Evolutionary conservation across 2,888 invertebrate species (phyloP).

Genomic region (Amphipoea oculea): DNA sequence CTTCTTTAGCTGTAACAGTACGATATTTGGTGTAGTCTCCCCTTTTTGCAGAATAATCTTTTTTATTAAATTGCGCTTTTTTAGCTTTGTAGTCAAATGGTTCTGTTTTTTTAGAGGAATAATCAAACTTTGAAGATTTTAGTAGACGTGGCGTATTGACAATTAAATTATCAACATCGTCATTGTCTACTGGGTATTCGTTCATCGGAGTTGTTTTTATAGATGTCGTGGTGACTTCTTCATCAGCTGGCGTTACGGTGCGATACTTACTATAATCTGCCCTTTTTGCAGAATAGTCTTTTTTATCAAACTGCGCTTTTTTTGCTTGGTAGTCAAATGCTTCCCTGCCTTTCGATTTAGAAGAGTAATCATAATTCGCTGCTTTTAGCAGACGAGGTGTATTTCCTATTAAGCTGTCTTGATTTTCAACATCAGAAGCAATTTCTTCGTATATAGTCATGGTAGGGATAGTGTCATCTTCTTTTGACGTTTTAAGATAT

Average conservation of each 20-base stretch:
- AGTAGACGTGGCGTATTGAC: constrained; percentile 19
- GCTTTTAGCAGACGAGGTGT: constrained; percentile 32
- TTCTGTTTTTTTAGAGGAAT: constrained; percentile 38
- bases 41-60: constrained; percentile 54
- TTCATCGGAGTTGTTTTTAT: neutral
- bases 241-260: neutral
- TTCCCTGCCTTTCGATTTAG: constrained; percentile 39
- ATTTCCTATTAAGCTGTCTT: neutral
- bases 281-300: constrained; percentile 33
- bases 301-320: constrained; percentile 35
- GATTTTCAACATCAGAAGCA: constrained; percentile 7
- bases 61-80: constrained; percentile 63
- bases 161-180: neutral
- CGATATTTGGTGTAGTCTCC: constrained; percentile 46
- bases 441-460: neutral
- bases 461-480: neutral
- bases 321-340: constrained; percentile 46
- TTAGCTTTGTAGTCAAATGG: constrained; percentile 66
- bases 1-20: constrained; percentile 6
- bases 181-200: neutral
- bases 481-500: constrained; percentile 7
- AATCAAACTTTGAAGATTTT: constrained; percentile 34
- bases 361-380: constrained; percentile 39
- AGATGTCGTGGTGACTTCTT: neutral
- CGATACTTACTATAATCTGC: constrained; percentile 43